Conservation (phyloP, 1,140 invertebrate species). For the Potamilus streckersoni region DNA sequence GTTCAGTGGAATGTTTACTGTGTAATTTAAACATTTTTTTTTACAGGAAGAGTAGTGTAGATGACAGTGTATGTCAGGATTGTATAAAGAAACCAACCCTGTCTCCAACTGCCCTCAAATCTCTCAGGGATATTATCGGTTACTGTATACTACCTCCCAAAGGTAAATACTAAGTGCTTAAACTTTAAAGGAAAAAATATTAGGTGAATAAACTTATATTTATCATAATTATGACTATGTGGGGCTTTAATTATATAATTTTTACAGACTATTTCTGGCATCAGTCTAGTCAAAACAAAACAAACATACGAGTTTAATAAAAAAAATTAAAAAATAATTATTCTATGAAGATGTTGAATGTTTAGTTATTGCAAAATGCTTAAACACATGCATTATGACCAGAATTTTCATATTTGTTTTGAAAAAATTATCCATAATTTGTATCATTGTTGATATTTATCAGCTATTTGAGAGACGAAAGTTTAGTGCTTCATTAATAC, state of each 20-base stretch:
- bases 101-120: background rate
- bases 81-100: no score
- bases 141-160: slow-evolving; percentile 32
- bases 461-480: no score
- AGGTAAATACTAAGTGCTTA: slow-evolving; percentile 6
- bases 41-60: slow-evolving; percentile 17
- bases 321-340: no score
- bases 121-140: slow-evolving; percentile 21
- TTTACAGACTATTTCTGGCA: background rate
- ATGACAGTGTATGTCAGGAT: background rate
- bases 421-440: no score
- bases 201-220: background rate
- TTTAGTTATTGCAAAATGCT: no score
- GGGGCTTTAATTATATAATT: background rate
- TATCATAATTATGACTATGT: background rate
- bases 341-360: no score
- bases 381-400: no score
- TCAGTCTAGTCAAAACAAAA: background rate
- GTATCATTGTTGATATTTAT: no score
- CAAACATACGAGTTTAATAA: background rate
- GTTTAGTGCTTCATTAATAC: no score
- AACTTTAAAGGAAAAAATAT: slow-evolving; percentile 1
- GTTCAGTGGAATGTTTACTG: no score
- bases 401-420: no score
- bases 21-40: no score